phyloP scores from a whole-genome alignment of 2,797 vertebrate species.

The Melanotaenia boesemani region DNA sequence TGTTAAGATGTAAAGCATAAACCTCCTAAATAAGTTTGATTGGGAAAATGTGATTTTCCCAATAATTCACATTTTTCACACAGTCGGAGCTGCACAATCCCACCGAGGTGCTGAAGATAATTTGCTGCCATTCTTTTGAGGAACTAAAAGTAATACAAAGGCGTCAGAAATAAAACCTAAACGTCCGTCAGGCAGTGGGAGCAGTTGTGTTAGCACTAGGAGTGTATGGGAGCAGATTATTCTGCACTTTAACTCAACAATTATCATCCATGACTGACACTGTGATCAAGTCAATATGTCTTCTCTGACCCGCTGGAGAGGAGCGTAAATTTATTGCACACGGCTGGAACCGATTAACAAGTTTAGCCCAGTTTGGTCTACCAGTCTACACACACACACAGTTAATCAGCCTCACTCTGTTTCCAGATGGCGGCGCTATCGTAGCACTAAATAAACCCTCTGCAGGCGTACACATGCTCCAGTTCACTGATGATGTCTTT shows the following conservation, averaged over 20 bases:
- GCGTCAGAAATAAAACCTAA: constrained; percentile 22
- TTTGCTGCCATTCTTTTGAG: constrained; percentile 20
- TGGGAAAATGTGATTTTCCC: neutral
- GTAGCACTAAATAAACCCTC: constrained; percentile 2
- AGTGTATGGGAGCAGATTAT: constrained; percentile 59
- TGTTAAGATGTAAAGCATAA: constrained; percentile 52
- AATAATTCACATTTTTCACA: neutral
- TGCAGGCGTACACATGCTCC: neutral
- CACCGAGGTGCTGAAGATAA: neutral
- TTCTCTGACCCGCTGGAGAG: constrained; percentile 74
- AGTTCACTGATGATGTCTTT: constrained; percentile 7
- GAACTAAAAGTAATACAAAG: neutral
- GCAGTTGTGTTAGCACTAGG: constrained; percentile 17
- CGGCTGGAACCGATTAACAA: constrained; percentile 72
- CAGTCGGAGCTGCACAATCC: neutral
- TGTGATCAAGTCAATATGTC: constrained; percentile 78
- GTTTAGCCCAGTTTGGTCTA: constrained; percentile 11
- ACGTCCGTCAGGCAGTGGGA: constrained; percentile 17
- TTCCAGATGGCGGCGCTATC: constrained; percentile 61
- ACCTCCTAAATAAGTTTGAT: constrained; percentile 19
- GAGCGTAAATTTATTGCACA: constrained; percentile 63
- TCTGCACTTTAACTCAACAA: constrained; percentile 70
- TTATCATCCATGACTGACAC: constrained; percentile 76
- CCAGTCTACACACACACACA: constrained; percentile 19
- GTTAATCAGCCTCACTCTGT: neutral